Evolutionary conservation across 2,888 invertebrate species (phyloP).

Genomic region (Apocheima hispidaria): DNA sequence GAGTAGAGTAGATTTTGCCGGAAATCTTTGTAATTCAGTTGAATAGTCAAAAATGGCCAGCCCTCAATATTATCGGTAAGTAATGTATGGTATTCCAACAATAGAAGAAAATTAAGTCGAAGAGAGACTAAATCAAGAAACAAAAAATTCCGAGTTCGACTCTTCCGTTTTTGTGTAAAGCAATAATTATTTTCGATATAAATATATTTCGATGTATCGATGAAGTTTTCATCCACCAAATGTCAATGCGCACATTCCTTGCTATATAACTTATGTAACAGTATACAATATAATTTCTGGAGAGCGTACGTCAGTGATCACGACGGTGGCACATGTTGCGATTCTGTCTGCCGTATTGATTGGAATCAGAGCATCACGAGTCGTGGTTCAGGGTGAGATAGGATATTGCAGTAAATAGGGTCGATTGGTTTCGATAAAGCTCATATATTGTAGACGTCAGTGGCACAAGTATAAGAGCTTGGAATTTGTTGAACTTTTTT

Average conservation of each 20-base stretch:
- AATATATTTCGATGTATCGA: neutral
- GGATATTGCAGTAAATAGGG: conserved; percentile 18
- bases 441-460: conserved; percentile 8
- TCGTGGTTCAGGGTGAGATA: conserved; percentile 10
- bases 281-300: neutral
- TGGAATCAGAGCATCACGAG: conserved; percentile 25
- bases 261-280: no score
- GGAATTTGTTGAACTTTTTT: neutral
- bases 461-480: conserved; percentile 2
- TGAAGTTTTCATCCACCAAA: neutral
- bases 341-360: conserved; percentile 38
- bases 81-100: no score
- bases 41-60: no score
- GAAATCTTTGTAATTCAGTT: no score
- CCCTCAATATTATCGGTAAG: no score
- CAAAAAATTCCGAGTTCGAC: no score
- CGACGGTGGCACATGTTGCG: conserved; percentile 34
- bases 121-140: no score
- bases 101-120: no score
- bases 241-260: neutral
- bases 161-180: no score
- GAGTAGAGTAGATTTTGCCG: no score
- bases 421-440: conserved; percentile 16
- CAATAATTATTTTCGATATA: no score
- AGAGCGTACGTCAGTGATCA: conserved; percentile 36